Evolutionary conservation across 2,113 vertebrate species (phyloP), one percentile per base, ranked within the genome.

Genomic region (Sturnus vulgaris): DNA sequence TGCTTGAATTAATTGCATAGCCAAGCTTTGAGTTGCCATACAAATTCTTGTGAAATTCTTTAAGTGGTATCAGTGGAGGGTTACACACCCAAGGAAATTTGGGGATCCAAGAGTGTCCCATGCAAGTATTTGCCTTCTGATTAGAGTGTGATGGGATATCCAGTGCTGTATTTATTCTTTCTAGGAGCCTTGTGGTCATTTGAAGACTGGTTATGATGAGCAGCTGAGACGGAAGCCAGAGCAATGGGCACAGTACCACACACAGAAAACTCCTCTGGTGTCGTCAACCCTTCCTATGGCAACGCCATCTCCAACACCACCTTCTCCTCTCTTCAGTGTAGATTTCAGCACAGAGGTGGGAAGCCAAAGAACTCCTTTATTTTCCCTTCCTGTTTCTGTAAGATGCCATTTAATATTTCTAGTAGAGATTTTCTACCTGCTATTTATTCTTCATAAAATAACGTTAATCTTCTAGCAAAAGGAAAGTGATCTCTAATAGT

Each of bases 271-370:
- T 82, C 97, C 98, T 90, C 97, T 98, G 79, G 97, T 98, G 31
- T 97, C 98, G 1, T 98, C 98, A 83, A 66, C 98, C 24, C 97
- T 98, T 95, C 97, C 98, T 89, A 96, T 98, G 94, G 96, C 98
- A 86, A 98, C 98, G 50, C 98, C 98, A 90, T 98, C 98, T 94
- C 98, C 98, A 90, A 98, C 99, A 50, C 98, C 98, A 77, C 98
- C 99, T 91, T 99, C 99, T 93, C 99, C 99, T 86, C 98, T 99
- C 80, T 99, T 99, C 97, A 98, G 98, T 76, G 98, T 99, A 24
- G 98, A 99, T 96, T 99, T 99, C 93, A 98, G 98, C 91, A 93
- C 98, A 42, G 99, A 99, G 98, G 99, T 99, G 97, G 70, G 98
- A 95, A 77, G 40, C 53, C 53, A 61, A 31, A 95, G 50, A 78